These are phyloP conservation scores for Ctenosaura bakeri DNA, from an alignment of 2,797 vertebrate genomes.

Conservation along the genomic window DNA sequence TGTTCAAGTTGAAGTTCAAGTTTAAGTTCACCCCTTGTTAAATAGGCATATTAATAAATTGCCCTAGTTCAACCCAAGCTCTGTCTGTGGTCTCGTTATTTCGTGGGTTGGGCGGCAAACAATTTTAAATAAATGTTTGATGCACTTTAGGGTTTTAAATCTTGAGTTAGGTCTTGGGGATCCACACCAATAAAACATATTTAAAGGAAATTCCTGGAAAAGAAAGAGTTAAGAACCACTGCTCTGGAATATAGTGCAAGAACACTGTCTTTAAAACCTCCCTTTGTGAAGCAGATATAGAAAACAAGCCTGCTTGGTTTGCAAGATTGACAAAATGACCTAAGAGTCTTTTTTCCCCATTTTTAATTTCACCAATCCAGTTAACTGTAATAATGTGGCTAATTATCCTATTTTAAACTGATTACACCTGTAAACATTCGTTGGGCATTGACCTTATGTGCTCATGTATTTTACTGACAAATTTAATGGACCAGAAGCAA, in stretches of 20 bases:
- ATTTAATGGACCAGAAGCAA: constrained; percentile 51
- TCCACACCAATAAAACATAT: too few relatives aligned
- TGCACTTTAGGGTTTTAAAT: too few relatives aligned
- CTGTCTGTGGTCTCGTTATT: too few relatives aligned
- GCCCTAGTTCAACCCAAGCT: too few relatives aligned
- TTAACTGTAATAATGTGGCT: constrained; percentile 58
- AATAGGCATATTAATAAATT: too few relatives aligned
- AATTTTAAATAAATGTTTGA: too few relatives aligned
- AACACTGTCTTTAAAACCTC: constrained; percentile 33
- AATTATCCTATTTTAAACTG: constrained; percentile 63
- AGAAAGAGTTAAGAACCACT: too few relatives aligned
- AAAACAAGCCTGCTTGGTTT: constrained; percentile 50
- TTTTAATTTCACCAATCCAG: constrained; percentile 56
- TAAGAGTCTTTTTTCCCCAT: constrained; percentile 53
- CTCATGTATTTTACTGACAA: constrained; percentile 46
- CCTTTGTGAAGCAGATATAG: constrained; percentile 15
- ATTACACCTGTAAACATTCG: constrained; percentile 63
- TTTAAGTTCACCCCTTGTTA: too few relatives aligned
- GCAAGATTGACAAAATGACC: constrained; percentile 45
- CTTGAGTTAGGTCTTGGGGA: too few relatives aligned
- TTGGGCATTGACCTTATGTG: constrained; percentile 44
- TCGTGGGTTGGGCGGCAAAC: too few relatives aligned
- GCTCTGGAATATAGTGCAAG: constrained; percentile 10
- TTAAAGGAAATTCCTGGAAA: too few relatives aligned
- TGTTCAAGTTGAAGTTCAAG: too few relatives aligned